Evolutionary conservation across 2,113 vertebrate genomes (phyloP), one percentile per base, ranked within the genome.

Genomic region (Paradoxurus hermaphroditus): DNA sequence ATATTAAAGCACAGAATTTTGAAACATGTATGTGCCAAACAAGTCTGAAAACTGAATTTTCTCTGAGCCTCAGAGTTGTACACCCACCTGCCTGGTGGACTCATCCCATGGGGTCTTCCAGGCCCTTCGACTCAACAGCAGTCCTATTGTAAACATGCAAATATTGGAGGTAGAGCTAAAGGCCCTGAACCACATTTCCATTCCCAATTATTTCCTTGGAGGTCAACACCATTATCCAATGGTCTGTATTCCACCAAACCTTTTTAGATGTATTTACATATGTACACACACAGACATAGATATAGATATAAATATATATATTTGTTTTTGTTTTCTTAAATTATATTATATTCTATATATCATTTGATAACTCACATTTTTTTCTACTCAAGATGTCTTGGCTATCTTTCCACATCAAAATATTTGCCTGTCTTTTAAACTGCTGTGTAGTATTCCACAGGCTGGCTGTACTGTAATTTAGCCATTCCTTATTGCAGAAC

Each of bases 11-110:
- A 21, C 27, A 19, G 9, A 0, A 4, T 59, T 94, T 46, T 72
- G 63, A 39, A 70, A 49, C 41, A 62, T 18, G 14, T 0, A 1
- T 23, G 1, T n/a, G 19, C 4, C 16, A 46, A 62, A 14, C 41
- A 16, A 10, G 9, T 27, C 29, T 39, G 51, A 65, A 41, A 4
- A 16, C 41, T 70, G 85, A 9, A 34, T 88, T 68, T 95, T 51
- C 68, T 68, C 41, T 65, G 75, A 91, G 23, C 31, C 63, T 86
- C 70, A 68, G 34, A 68, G 36, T 31, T 81, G 12, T 16, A 14
- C 29, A 7, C 49, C 25, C 34, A 62, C 34, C 39, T 78, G n/a
- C 46, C 51, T 68, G 7, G 62, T 19, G 53, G 15, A 36, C 27
- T 44, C 49, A 41, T 16, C 21, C 31, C 0, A 0, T 19, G 44